Base-by-base conservation (phyloP, 2,888 invertebrate species). In the Tyria jacobaeae region DNA sequence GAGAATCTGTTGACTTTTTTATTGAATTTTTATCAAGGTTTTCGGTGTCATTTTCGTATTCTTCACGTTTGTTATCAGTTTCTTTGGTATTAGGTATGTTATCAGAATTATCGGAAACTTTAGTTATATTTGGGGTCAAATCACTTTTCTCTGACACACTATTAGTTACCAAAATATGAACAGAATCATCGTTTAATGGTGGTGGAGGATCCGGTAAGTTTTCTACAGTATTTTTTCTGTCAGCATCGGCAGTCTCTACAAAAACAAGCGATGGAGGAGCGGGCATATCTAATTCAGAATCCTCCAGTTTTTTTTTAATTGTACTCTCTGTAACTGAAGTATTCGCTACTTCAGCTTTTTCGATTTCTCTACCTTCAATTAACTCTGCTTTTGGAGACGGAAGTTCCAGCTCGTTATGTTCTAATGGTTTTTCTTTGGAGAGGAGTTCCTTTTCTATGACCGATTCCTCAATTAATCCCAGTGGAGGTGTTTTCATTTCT, bases 191-290 rank as follows among this genome's bases (percentile, higher is more conserved):
- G 55, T 78, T 78, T 57, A 73, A 69, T 17, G 83, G 83, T 12
- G 85, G 83, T 34, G 85, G 85, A n/a, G 85, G 84, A 7, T 83
- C 81, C 0, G 87, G 85, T n/a, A 81, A 69, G 27, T 84, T 82
- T n/a, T 80, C 82, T n/a, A 62, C 66, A 53, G 62, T 59, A 51
- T 78, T 79, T 25, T 64, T 60, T 34, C 66, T 65, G 27, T 75
- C 70, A 41, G 73, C 63, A 35, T 71, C 71, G 9, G 58, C 49
- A 53, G 48, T 7, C 25, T 21, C 35, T 58, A 54, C 25, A n/a
- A 39, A 34, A 51, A 27, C 54, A 31, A 70, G 66, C 24, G 60
- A 61, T 34, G 48, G 59, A 60, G 65, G 58, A n/a, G 61, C 62
- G 37, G 71, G 71, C 53, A 74, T 57, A 25, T 62, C 75, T 49